Conservation (phyloP, 2,113 vertebrate genomes). For the Neotoma lepida region DNA sequence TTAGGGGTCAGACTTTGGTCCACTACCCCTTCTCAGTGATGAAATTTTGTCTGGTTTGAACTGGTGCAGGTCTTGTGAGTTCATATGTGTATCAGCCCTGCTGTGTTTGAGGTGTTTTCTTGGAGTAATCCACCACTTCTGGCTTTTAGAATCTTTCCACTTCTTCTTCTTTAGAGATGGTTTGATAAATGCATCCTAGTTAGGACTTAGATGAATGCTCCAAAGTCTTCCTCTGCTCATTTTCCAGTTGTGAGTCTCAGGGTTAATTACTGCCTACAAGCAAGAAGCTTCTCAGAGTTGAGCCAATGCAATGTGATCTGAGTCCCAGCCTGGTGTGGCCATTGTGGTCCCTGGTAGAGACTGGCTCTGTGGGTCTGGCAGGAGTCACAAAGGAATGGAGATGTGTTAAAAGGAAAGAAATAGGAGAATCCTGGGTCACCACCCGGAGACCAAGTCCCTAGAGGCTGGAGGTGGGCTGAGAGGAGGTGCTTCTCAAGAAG, state of each 20-base stretch:
- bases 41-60: not conserved
- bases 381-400: not conserved
- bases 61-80: not conserved
- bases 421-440: not conserved
- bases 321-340: not conserved
- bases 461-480: not conserved
- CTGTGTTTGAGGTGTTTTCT: not conserved
- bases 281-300: not conserved
- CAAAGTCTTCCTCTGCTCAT: not conserved
- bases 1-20: not conserved
- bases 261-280: not conserved
- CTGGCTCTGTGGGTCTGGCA: not conserved
- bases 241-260: not conserved
- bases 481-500: not conserved
- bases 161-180: not conserved
- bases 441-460: not conserved
- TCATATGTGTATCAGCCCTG: not conserved
- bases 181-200: not conserved
- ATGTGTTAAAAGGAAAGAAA: not conserved
- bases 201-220: not conserved
- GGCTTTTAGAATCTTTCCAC: not conserved
- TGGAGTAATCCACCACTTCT: not conserved
- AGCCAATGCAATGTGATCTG: not conserved
- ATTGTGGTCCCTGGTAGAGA: not conserved
- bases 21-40: not conserved